Base-by-base conservation (phyloP, 2,113 vertebrate genomes). In the Maccullochella peelii region DNA sequence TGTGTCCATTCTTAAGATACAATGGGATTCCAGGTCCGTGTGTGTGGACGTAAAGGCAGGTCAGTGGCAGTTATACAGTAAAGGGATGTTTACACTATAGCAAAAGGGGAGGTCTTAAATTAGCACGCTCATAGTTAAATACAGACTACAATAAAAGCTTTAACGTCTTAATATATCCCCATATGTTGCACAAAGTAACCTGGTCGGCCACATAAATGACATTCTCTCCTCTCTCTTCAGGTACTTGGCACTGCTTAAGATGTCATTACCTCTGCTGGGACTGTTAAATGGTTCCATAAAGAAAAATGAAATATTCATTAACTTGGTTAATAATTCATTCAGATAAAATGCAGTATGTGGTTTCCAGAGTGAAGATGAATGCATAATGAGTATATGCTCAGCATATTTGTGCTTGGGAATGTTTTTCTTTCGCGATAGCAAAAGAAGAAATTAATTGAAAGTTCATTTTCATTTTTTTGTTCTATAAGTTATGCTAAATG, bases 291-390 rank as follows among this genome's bases (percentile, higher is more conserved):
- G 74, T 88, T 91, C 84, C 84, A 91, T 94, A 82, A 94, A 88
- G 88, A 93, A 91, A 91, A 90, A 91, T 94, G 78, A 92, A 94
- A 94, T 93, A 94, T 94, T 93, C 91, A 95, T 94, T 89, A 92
- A 85, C 79, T 90, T 85, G 52, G 89, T 94, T 94, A 92, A 95
- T 94, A 94, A 93, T 93, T 91, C 79, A 90, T 89, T 83, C 89
- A 82, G 93, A 95, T 95, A 91, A 94, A 93, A 92, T 84, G 90
- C 83, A 85, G 82, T 86, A 90, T 89, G 91, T 86, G 87, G 86
- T 91, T 90, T 91, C 87, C 77, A 84, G 83, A 90, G 87, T 80
- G 83, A 89, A 86, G 87, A 94, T 90, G 86, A 94, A 94, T 90
- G 65, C 72, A 83, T 93, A 90, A 94, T 89, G 88, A 81, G 77